A percentile compares a stretch with the other conserved stretches of the same genome.
Evolutionary conservation across 2,797 vertebrate genomes (phyloP).

Genomic region (Euthynnus affinis): DNA sequence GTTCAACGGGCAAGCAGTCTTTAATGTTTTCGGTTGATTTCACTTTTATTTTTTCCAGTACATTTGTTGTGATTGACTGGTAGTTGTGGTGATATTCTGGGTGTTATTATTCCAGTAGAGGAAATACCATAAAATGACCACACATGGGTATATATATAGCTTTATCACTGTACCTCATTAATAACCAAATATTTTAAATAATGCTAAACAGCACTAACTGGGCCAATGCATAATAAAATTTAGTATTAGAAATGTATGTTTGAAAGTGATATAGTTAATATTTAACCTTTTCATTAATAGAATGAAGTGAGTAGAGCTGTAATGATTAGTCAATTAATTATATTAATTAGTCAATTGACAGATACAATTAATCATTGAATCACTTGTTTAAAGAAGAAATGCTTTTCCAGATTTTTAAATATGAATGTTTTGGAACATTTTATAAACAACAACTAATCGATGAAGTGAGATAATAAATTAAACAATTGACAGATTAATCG

Average conservation of each 20-base stretch:
- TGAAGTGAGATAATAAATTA: too few relatives aligned
- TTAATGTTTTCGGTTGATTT: conserved; percentile 3
- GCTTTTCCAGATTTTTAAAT: too few relatives aligned
- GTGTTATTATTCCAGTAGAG: background rate
- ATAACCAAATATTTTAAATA: background rate
- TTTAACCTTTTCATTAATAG: conserved; percentile 4
- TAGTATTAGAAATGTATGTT: background rate
- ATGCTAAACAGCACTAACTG: background rate
- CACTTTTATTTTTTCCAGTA: background rate
- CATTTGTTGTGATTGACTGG: background rate
- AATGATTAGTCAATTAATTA: too few relatives aligned
- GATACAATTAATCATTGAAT: too few relatives aligned
- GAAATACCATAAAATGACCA: background rate
- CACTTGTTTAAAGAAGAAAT: too few relatives aligned
- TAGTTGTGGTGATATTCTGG: background rate
- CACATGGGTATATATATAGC: background rate
- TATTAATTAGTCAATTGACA: too few relatives aligned
- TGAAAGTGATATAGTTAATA: background rate
- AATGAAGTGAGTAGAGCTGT: background rate
- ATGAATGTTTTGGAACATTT: too few relatives aligned
- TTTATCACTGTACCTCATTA: background rate
- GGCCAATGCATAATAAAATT: background rate
- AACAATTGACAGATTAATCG: too few relatives aligned
- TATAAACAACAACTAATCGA: too few relatives aligned
- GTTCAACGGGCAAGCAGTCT: conserved; percentile 5